Evolutionary conservation across 2,888 invertebrate genomes (phyloP), one percentile per base, ranked within the genome.

Genomic region (Callyntrura sp.): DNA sequence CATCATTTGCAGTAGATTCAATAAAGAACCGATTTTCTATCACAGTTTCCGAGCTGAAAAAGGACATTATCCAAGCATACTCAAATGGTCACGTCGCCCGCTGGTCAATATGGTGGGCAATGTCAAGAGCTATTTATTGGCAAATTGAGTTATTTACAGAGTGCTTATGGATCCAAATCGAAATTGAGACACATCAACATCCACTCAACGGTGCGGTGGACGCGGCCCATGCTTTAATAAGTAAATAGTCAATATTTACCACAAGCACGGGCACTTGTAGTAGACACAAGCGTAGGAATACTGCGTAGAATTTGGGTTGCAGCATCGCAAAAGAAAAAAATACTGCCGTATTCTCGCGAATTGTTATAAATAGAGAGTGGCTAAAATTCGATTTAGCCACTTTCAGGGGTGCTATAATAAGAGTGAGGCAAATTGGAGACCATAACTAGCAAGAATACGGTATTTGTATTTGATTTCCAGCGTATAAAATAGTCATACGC

Each of bases 121-220:
- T 85, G 85, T 85, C 85, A 23, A 85, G 85, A 85, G 73, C 85
- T 12, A 73, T 85, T 57, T 85, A 85, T 25, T 85, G 85, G 85
- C 85, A 85, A 85, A 85, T 85, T 73, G 85, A 17, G 20, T 85
- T 85, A 43, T 85, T 73, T 85, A 85, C 73, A 2, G 85, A 85
- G 20, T 73, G 85, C 73, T 73, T 85, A 57, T 85, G 85, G 85
- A 85, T 55, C 25, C 23, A 85, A 45, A 85, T 85, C 43, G 85
- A 85, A 73, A 45, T 73, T 14, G 85, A 85, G 73, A 85, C 73
- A 23, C 85, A 85, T 73, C 73, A 85, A 12, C 73, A 73, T 85
- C 85, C 85, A 48, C 43, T 85, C 28, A 85, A 85, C 68, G 85
- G 85, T 9, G 85, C 85, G 35, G 85, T 85, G 25, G 85, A 85